Percentiles rank a stretch among this genome's conserved stretches.
These are phyloP conservation scores for Dendrolimus pini DNA, from an alignment of 2,888 invertebrate genomes.

Conservation along the genomic window DNA sequence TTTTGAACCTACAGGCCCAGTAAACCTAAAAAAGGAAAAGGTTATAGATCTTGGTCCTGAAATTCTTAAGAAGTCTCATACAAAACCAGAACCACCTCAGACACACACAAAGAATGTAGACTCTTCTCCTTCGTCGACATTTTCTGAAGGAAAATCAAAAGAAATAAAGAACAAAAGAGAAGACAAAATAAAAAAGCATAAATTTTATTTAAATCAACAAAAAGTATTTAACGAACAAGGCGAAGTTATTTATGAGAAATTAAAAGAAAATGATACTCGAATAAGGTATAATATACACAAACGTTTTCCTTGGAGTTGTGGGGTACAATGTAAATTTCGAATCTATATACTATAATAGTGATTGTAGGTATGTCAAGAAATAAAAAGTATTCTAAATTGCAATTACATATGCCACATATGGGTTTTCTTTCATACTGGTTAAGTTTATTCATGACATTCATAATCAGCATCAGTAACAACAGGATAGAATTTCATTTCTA, in stretches of 20 bases:
- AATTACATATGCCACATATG: too few relatives aligned
- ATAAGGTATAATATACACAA: constrained; percentile 51
- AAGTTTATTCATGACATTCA: too few relatives aligned
- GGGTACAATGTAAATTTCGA: too few relatives aligned
- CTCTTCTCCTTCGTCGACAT: constrained; percentile 1
- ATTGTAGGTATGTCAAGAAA: too few relatives aligned
- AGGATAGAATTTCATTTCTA: too few relatives aligned
- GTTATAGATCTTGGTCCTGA: constrained; percentile 47
- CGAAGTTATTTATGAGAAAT: constrained; percentile 77
- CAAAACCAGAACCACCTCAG: constrained; percentile 8
- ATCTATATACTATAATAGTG: too few relatives aligned
- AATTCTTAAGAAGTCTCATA: constrained; percentile 22
- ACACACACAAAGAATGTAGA: constrained; percentile 3
- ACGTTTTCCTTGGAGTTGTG: too few relatives aligned
- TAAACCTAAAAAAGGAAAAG: constrained; percentile 51
- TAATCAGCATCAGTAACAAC: too few relatives aligned
- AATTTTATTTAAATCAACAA: constrained; percentile 47
- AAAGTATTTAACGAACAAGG: constrained; percentile 73
- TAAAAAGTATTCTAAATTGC: too few relatives aligned
- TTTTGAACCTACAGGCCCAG: constrained; percentile 42
- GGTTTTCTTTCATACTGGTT: too few relatives aligned
- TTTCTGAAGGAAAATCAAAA: constrained; percentile 26
- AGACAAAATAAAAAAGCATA: constrained; percentile 39
- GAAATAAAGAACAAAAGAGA: constrained; percentile 44
- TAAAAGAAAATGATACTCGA: constrained; percentile 77